These are phyloP conservation scores for Notothenia rossii DNA, from an alignment of 2,113 vertebrate species.

Conservation along the genomic window DNA sequence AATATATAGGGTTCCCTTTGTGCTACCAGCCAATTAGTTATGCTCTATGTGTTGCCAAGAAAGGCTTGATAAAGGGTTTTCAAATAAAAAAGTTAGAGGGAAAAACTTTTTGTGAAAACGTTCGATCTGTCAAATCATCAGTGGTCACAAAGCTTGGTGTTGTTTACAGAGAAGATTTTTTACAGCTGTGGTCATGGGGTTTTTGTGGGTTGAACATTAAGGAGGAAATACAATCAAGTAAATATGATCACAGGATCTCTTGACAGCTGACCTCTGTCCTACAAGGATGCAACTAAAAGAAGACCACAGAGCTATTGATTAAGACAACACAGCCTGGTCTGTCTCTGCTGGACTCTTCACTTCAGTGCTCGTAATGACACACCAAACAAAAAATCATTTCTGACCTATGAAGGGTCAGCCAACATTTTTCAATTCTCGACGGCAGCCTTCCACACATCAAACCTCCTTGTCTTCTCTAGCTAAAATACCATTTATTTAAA, in stretches of 20 bases:
- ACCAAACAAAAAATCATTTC: slow-evolving; percentile 35
- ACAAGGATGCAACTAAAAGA: slow-evolving; percentile 46
- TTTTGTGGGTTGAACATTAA: slow-evolving; percentile 51
- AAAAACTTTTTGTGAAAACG: slow-evolving; percentile 1
- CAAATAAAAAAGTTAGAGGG: background rate
- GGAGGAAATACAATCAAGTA: slow-evolving; percentile 70
- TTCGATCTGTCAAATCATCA: slow-evolving; percentile 5
- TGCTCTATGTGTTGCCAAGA: background rate
- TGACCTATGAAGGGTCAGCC: slow-evolving; percentile 51
- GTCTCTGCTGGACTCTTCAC: slow-evolving; percentile 53
- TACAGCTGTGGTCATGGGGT: slow-evolving; percentile 66
- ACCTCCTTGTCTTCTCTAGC: background rate
- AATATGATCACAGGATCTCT: slow-evolving; percentile 74
- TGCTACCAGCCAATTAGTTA: background rate
- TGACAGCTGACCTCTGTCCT: slow-evolving; percentile 69
- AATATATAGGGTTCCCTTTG: background rate
- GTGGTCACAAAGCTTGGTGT: slow-evolving; percentile 42
- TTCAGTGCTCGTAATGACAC: slow-evolving; percentile 38
- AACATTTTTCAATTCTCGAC: background rate
- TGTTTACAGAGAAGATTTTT: slow-evolving; percentile 52
- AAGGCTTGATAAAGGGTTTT: background rate
- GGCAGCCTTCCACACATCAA: slow-evolving; percentile 32
- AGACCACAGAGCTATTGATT: slow-evolving; percentile 67
- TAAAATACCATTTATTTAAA: slow-evolving; percentile 4
- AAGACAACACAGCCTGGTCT: slow-evolving; percentile 65